These are phyloP conservation scores for Chamaedrilus cognettii DNA, from an alignment of 2,888 invertebrate genomes.

Conservation along the genomic window DNA sequence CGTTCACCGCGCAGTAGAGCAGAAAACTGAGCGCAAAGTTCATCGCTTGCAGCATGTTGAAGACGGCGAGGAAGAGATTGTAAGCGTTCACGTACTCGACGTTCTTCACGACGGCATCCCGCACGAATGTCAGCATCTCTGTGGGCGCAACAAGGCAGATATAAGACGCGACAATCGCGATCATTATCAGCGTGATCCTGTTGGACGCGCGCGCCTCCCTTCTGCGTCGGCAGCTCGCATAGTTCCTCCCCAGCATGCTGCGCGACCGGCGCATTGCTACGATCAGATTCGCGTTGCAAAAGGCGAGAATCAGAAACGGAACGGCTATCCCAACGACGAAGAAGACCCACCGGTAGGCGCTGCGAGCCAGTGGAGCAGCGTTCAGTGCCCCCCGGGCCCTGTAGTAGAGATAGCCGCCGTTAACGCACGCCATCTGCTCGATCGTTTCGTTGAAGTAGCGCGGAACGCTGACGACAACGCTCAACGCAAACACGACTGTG, in stretches of 20 bases:
- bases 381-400: background rate
- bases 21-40: conserved; percentile 78
- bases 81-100: background rate
- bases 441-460: conserved; percentile 9
- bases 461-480: conserved; percentile 9
- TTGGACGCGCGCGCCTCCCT: background rate
- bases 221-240: background rate
- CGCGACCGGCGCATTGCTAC: background rate
- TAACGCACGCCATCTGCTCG: background rate
- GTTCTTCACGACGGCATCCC: background rate
- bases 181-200: conserved; percentile 6
- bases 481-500: conserved; percentile 3
- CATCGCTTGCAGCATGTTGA: conserved; percentile 71
- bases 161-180: conserved; percentile 8
- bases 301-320: conserved; percentile 10
- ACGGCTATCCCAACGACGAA: conserved; percentile 11
- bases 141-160: conserved; percentile 11
- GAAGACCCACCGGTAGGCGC: conserved; percentile 1
- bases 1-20: conserved; percentile 76
- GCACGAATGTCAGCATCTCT: conserved; percentile 5
- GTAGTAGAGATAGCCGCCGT: conserved; percentile 8
- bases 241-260: background rate
- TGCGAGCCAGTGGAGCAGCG: background rate
- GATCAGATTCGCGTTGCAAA: conserved; percentile 7
- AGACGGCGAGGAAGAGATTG: conserved; percentile 4